Evolutionary conservation across 2,113 vertebrate species (phyloP).

Genomic region (Hippocampus comes): DNA sequence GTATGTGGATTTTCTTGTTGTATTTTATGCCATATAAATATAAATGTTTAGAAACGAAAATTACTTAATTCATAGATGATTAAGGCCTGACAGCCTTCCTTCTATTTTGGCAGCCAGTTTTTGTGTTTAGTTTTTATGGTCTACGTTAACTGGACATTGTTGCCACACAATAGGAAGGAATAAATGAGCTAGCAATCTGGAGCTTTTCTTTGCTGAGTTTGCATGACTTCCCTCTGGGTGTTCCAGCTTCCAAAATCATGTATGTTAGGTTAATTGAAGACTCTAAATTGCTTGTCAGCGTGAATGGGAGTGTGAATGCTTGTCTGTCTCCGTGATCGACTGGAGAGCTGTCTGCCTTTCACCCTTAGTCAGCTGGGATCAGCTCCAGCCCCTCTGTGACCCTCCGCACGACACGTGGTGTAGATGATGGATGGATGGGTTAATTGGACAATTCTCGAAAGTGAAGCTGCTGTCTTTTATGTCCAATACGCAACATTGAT

Average conservation of each 20-base stretch:
- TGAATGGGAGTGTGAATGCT: neutral
- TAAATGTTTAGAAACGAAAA: too few relatives aligned
- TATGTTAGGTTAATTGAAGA: constrained; percentile 5
- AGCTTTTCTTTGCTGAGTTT: neutral
- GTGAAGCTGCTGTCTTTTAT: neutral
- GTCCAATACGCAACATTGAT: neutral
- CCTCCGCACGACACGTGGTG: neutral
- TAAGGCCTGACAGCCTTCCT: neutral
- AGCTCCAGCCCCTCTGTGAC: neutral
- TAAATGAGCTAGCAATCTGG: neutral
- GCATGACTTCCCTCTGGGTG: neutral
- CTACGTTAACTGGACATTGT: neutral
- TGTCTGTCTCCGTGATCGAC: neutral
- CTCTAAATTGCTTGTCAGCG: neutral
- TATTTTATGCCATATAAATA: neutral
- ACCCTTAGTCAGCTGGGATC: neutral
- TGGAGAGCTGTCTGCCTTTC: neutral
- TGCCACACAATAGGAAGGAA: neutral
- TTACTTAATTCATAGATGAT: neutral
- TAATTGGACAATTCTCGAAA: constrained; percentile 3
- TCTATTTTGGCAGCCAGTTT: neutral
- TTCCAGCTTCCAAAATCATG: neutral
- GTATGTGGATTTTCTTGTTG: neutral
- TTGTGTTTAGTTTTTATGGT: neutral
- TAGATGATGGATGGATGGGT: constrained; percentile 2